Evolutionary conservation across 2,113 vertebrate species (phyloP).

Genomic region (western clawed frog (Xenopus tropicalis)): DNA sequence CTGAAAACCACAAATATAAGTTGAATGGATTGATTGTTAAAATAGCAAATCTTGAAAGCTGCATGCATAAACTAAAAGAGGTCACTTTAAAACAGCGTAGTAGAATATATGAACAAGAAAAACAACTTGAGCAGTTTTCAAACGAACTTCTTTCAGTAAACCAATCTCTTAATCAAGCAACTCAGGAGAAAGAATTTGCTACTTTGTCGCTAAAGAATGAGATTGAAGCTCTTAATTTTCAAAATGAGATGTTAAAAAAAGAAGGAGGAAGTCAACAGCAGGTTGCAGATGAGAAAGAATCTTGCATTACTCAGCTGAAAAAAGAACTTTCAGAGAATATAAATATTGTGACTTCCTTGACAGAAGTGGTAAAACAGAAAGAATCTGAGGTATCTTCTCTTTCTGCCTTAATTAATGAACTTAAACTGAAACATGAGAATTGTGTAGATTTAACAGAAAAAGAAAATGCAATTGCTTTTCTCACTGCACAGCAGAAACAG

Average conservation of each 20-base stretch:
- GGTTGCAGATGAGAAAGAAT: conserved; percentile 74
- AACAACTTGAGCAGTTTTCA: conserved; percentile 64
- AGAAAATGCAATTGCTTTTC: conserved; percentile 73
- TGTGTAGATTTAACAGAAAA: conserved; percentile 68
- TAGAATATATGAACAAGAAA: conserved; percentile 74
- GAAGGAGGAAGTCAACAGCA: conserved; percentile 69
- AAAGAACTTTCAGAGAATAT: conserved; percentile 73
- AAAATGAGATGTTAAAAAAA: conserved; percentile 73
- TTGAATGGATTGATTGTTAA: conserved; percentile 59
- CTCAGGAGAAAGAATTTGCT: conserved; percentile 70
- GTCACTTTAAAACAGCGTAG: conserved; percentile 58
- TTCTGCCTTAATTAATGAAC: conserved; percentile 64
- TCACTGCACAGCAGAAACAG: conserved; percentile 70
- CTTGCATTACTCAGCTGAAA: conserved; percentile 73
- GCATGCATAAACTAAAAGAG: conserved; percentile 64
- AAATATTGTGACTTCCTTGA: conserved; percentile 68
- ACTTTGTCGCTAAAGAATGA: conserved; percentile 73
- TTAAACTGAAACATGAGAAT: conserved; percentile 72
- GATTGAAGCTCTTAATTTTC: conserved; percentile 58
- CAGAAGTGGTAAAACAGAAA: conserved; percentile 71
- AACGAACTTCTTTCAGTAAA: conserved; percentile 69
- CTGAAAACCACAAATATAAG: conserved; percentile 63
- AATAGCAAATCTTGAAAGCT: conserved; percentile 68
- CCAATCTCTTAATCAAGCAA: conserved; percentile 69
- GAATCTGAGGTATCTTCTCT: conserved; percentile 67